Base-by-base conservation (phyloP, 2,888 invertebrate genomes). In the Furcula furcula region DNA sequence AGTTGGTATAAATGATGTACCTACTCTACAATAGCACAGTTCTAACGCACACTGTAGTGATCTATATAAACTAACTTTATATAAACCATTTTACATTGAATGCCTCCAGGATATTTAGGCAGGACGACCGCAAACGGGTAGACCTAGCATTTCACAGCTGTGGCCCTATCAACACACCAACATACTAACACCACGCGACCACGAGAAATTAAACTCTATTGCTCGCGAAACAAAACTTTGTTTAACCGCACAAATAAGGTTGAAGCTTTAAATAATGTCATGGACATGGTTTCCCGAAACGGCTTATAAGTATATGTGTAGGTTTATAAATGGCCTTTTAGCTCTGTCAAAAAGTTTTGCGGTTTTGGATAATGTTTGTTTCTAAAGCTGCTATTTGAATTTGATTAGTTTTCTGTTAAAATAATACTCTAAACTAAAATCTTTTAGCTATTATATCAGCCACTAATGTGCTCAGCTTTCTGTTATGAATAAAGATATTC, bases 81-180 rank as follows among this genome's bases (percentile, higher is more conserved):
- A 57, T 42, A 45, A 55, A 50, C 42, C 46, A 57, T 59, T 67
- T 63, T 64, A 61, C 69, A 64, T 49, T 48, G 58, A 47, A 53
- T 54, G 68, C 52, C 54, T 56, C 48, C 65, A 68, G 58, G 62
- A 65, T 74, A 74, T 78, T 78, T 76, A 76, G 76, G 65, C 68
- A 55, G 60, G 50, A 40, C 55, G 50, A 76, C 80, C 81, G 56
- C 80, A 77, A 78, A 76, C 65, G 67, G 62, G 68, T 69, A 64
- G 67, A 64, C 70, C 74, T 65, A 70, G 66, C 59, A 56, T 57
- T 62, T 65, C 65, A 40, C 81, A 80, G 77, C 74, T 80, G 80
- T 50, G 77, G 53, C 79, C 57, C 51, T 34, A 12, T 4, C 29
- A 21, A 21, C 20, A 23, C 21, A 29, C 37, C 31, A 34, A 9